Evolutionary conservation across 2,888 invertebrate genomes (phyloP).

Genomic region (Cryptocephalus primarius): DNA sequence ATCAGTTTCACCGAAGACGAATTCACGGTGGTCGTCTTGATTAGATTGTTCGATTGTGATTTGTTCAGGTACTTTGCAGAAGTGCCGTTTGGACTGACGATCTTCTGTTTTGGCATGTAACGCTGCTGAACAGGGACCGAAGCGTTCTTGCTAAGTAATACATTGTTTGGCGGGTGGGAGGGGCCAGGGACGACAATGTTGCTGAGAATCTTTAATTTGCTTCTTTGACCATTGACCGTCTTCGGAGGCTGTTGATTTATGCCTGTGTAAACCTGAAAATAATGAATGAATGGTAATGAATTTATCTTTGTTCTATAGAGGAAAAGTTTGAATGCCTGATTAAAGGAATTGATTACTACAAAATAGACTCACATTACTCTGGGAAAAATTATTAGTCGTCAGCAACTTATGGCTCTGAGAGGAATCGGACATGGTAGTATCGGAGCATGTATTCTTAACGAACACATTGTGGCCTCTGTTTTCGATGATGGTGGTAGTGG

Average conservation of each 20-base stretch:
- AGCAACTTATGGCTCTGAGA: conserved; percentile 32
- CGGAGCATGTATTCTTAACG: conserved; percentile 30
- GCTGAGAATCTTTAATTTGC: conserved; percentile 35
- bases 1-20: conserved; percentile 14
- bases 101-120: conserved; percentile 26
- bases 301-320: neutral
- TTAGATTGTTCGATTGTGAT: conserved; percentile 20
- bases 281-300: neutral
- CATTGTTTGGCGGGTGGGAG: conserved; percentile 24
- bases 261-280: conserved; percentile 18
- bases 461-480: conserved; percentile 34
- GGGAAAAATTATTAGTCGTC: conserved; percentile 31
- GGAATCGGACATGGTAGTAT: conserved; percentile 20
- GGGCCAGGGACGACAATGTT: conserved; percentile 29
- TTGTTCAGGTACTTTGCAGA: conserved; percentile 30
- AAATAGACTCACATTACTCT: conserved; percentile 29
- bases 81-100: conserved; percentile 27
- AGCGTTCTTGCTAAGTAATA: conserved; percentile 26
- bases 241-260: conserved; percentile 13
- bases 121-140: conserved; percentile 16
- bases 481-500: conserved; percentile 18
- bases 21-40: conserved; percentile 11
- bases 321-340: neutral
- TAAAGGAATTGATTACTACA: neutral
- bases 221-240: conserved; percentile 32